phyloP scores from a whole-genome alignment of 2,888 invertebrate species.

The Pelosia muscerda region DNA sequence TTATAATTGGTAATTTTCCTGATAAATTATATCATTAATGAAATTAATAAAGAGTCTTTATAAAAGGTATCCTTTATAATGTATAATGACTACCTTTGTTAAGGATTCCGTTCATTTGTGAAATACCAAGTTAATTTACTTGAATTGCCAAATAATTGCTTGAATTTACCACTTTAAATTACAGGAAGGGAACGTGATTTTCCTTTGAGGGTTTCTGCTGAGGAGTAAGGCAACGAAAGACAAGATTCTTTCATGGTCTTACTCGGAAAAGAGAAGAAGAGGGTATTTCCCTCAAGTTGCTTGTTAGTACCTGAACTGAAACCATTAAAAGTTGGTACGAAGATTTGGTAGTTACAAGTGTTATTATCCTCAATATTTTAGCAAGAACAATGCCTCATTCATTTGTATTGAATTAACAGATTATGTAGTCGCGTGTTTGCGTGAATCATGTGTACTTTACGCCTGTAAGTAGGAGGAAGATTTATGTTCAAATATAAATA shows the following conservation, averaged over 20 bases:
- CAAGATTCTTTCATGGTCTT: too few species aligned
- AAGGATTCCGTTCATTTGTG: background rate
- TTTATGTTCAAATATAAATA: constrained; percentile 29
- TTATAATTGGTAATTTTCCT: too few species aligned
- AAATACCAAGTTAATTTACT: background rate
- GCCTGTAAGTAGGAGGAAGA: constrained; percentile 38
- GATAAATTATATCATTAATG: too few species aligned
- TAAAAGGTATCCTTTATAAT: too few species aligned
- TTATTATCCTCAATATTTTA: constrained; percentile 58
- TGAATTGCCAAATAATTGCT: background rate
- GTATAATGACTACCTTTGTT: too few species aligned
- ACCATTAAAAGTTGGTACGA: background rate
- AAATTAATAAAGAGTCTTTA: too few species aligned
- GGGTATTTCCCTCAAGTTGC: too few species aligned
- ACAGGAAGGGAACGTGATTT: too few species aligned
- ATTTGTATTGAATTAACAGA: constrained; percentile 60
- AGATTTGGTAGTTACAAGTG: constrained; percentile 22
- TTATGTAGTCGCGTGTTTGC: constrained; percentile 53
- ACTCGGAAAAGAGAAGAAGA: background rate
- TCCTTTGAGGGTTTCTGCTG: background rate
- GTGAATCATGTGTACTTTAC: constrained; percentile 56
- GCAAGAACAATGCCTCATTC: constrained; percentile 67
- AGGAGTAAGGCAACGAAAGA: background rate
- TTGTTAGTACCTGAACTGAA: too few species aligned
- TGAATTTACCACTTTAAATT: background rate